Conservation (phyloP, 2,113 vertebrate genomes). For the Lepus timidus region DNA sequence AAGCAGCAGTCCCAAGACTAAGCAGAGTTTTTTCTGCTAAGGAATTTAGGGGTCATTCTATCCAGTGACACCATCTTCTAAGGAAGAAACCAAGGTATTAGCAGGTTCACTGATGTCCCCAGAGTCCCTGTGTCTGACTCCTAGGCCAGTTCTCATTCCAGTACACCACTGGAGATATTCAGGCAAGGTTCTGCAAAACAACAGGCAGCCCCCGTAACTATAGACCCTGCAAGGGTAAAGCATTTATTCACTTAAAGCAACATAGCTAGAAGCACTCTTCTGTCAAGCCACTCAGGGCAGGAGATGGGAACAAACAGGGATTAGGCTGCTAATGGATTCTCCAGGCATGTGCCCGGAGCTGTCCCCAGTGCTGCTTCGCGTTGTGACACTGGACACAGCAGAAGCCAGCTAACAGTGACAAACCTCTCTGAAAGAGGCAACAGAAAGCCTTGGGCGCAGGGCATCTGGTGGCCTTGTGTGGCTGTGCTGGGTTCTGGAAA, state of each 20-base stretch:
- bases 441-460: not conserved
- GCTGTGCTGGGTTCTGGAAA: not conserved
- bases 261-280: not conserved
- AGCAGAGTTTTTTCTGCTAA: not conserved
- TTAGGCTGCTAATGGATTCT: not conserved
- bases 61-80: not conserved
- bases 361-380: not conserved
- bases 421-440: not conserved
- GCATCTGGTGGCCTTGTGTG: not conserved
- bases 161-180: not conserved
- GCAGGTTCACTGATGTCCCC: not conserved
- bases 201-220: not conserved
- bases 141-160: not conserved
- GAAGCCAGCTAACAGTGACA: not conserved
- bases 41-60: not conserved
- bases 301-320: not conserved
- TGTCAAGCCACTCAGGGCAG: not conserved
- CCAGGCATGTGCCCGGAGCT: not conserved
- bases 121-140: not conserved
- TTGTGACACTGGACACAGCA: not conserved
- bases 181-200: not conserved
- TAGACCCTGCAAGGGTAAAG: not conserved
- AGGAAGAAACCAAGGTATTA: not conserved
- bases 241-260: not conserved
- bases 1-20: not conserved